Evolutionary conservation across 2,888 invertebrate genomes (phyloP), one percentile per base, ranked within the genome.

Genomic region (Caenorhabditis angaria): DNA sequence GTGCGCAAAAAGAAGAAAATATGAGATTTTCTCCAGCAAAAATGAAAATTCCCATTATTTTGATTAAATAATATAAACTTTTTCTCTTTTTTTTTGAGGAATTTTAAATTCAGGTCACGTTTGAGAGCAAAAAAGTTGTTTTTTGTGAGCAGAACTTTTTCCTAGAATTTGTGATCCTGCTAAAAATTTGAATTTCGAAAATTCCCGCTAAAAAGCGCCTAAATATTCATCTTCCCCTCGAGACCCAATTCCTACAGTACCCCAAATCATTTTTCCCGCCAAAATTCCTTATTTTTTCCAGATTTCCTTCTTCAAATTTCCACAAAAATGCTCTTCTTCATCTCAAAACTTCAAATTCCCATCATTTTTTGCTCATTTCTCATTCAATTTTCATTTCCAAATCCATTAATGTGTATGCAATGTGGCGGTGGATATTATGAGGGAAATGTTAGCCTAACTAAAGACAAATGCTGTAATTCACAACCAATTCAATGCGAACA

Each of bases 401-500:
- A n/a, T 32, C 10, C 32, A 10, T 10, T 73, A 1, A 68, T 63
- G 53, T 77, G 77, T 64, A 60, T 71, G 64, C 74, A 77, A 53
- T 77, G 77, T 62, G 74, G 77, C 18, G 77, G 77, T 14, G 65
- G 71, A 3, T 61, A 66, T 29, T 77, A 74, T 51, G 77, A 77
- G 27, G 74, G 74, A 47, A 63, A 58, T 61, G 66, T 20, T 53
- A 78, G 78, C 55, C 50, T 78, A 20, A 74, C 78, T 14, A 56
- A 70, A 5, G 71, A 76, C 24, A 35, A 61, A 6, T 78, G 78
- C 54, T 78, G 78, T 27, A 59, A 74, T 27, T 61, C 76, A 10
- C 67, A 71, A 18, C 76, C 71, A 3, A 65, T 74, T 1, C 25
- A 55, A 60, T 75, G 75, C 27, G 27, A 58, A 28, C 47, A 54